A percentile compares a stretch with the other conserved stretches of the same genome.
Evolutionary conservation across 2,113 vertebrate species (phyloP).

Genomic region (Chaenogobius annularis): DNA sequence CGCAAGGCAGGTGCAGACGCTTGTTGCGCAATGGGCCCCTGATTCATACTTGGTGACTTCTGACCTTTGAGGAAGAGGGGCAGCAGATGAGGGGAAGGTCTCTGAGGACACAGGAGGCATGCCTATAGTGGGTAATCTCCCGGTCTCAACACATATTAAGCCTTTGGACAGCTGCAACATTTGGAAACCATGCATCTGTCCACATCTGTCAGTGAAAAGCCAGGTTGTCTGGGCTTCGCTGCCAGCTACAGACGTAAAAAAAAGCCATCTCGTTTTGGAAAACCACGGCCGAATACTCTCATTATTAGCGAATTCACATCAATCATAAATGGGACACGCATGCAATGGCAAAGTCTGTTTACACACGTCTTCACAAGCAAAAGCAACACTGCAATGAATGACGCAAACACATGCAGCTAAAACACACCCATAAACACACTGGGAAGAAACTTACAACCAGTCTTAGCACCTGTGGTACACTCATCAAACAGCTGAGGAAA

Average conservation of each 20-base stretch:
- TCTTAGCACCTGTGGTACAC: conserved; percentile 40
- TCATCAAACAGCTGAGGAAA: conserved; percentile 43
- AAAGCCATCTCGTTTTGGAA: conserved; percentile 49
- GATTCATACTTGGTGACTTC: conserved; percentile 63
- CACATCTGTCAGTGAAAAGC: conserved; percentile 71
- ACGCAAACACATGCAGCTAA: conserved; percentile 67
- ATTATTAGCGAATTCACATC: conserved; percentile 27
- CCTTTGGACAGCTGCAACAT: conserved; percentile 70
- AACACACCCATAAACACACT: conserved; percentile 56
- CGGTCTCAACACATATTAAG: conserved; percentile 66
- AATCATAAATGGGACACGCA: conserved; percentile 46
- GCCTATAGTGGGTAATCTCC: conserved; percentile 62
- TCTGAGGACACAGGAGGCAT: conserved; percentile 39
- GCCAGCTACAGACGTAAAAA: conserved; percentile 32
- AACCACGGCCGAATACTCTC: conserved; percentile 12
- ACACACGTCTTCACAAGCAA: conserved; percentile 28
- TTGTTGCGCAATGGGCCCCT: conserved; percentile 59
- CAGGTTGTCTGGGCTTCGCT: conserved; percentile 48
- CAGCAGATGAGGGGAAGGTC: conserved; percentile 55
- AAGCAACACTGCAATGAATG: conserved; percentile 60
- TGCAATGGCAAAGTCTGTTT: conserved; percentile 47
- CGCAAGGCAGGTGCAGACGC: conserved; percentile 62
- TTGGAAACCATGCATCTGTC: conserved; percentile 69
- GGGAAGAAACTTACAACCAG: conserved; percentile 68
- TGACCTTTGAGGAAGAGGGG: conserved; percentile 66